A percentile compares a stretch with the other conserved stretches of the same genome.
phyloP scores from a whole-genome alignment of 2,797 vertebrate genomes.

The Choloepus didactylus region DNA sequence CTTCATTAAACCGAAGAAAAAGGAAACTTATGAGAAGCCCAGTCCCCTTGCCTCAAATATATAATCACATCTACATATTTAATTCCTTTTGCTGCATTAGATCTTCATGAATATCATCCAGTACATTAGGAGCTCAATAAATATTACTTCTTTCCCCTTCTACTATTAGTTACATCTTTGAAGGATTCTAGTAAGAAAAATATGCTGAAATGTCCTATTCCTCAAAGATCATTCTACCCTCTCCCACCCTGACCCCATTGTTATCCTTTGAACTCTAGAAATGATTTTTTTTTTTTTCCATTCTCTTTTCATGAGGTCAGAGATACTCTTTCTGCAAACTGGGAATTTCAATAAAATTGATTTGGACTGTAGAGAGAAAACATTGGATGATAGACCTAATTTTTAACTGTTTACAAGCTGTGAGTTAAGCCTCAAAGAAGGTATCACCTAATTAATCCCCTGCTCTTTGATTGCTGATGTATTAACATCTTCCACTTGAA shows the following conservation, averaged over 20 bases:
- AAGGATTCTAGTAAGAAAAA: conserved; percentile 3
- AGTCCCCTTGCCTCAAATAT: neutral
- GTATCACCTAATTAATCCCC: neutral
- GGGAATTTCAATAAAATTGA: conserved; percentile 31
- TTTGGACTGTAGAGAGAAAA: neutral
- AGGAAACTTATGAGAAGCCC: neutral
- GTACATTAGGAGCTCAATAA: neutral
- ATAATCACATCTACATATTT: neutral
- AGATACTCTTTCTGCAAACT: neutral
- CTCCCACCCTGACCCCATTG: neutral
- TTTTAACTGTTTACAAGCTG: neutral
- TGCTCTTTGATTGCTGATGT: neutral
- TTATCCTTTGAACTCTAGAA: neutral
- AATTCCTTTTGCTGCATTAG: neutral
- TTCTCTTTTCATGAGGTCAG: neutral
- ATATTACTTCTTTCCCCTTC: neutral
- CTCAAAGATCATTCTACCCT: neutral
- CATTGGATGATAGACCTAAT: neutral
- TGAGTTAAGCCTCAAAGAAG: conserved; percentile 16
- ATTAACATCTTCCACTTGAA: neutral
- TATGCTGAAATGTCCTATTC: neutral
- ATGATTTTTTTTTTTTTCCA: neutral
- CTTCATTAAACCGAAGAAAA: neutral
- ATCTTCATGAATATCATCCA: neutral
- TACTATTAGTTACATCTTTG: neutral